A percentile compares a stretch with the other conserved stretches of the same genome.
Conservation (phyloP, 53 echinoderm and acorn worm species). For the Holothuria scabra region DNA sequence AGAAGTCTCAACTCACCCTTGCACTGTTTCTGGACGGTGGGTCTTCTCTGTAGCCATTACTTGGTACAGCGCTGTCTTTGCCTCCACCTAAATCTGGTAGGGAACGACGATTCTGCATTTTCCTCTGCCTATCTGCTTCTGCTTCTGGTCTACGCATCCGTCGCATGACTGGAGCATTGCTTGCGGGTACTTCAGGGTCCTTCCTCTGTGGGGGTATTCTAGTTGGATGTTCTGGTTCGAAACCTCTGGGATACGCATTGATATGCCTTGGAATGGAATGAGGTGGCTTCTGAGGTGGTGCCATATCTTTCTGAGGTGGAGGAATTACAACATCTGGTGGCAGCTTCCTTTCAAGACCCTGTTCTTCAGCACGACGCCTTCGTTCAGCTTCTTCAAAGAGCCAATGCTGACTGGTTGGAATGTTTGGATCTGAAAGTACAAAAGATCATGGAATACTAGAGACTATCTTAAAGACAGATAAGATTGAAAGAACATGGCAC, state of each 20-base stretch:
- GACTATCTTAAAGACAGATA: background rate
- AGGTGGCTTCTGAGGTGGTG: background rate
- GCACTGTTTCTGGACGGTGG: constrained; percentile 51
- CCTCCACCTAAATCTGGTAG: constrained; percentile 60
- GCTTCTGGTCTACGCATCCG: constrained; percentile 48
- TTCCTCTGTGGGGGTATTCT: constrained; percentile 57
- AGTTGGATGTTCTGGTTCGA: constrained; percentile 61
- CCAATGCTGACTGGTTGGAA: constrained; percentile 73
- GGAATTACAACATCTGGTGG: constrained; percentile 49
- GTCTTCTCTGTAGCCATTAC: constrained; percentile 38
- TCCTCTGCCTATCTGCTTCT: constrained; percentile 67
- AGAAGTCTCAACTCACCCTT: constrained; percentile 39
- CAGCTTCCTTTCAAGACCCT: constrained; percentile 23
- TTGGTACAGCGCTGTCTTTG: constrained; percentile 31
- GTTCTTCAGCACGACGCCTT: constrained; percentile 67
- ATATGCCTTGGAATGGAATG: constrained; percentile 9
- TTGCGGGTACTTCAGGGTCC: constrained; percentile 5
- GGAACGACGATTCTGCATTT: constrained; percentile 80
- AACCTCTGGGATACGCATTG: constrained; percentile 44
- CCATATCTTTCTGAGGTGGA: constrained; percentile 14
- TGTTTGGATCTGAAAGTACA: constrained; percentile 21
- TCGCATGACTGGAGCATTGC: background rate
- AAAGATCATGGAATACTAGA: background rate
- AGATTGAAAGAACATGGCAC: no score
- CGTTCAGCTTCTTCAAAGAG: constrained; percentile 95